These are phyloP conservation scores for Leptinotarsa juncta DNA, from an alignment of 2,888 invertebrate species.

Conservation along the genomic window DNA sequence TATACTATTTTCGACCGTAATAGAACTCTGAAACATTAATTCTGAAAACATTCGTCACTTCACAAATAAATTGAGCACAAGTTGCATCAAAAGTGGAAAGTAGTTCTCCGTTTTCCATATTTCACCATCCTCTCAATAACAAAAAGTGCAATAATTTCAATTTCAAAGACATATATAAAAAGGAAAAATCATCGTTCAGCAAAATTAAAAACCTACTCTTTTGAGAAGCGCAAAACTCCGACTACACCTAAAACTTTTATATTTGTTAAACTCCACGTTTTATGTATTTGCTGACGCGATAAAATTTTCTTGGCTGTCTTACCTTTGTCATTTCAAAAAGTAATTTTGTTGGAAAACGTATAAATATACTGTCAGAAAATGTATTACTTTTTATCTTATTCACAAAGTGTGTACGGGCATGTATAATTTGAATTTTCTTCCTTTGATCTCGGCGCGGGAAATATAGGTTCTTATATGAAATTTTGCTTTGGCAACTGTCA, in stretches of 20 bases:
- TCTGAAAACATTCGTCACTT: too few relatives aligned
- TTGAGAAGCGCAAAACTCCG: constrained; percentile 29
- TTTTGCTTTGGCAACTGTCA: constrained; percentile 1
- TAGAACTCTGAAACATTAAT: too few relatives aligned
- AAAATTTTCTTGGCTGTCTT: constrained; percentile 32
- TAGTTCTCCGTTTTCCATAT: too few relatives aligned
- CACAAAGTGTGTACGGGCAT: not conserved
- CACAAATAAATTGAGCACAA: too few relatives aligned
- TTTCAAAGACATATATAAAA: not conserved
- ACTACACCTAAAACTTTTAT: constrained; percentile 34
- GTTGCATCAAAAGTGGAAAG: too few relatives aligned
- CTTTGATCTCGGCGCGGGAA: constrained; percentile 6
- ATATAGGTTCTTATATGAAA: not conserved
- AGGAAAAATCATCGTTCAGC: constrained; percentile 27
- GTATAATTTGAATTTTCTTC: constrained; percentile 18
- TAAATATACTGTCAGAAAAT: constrained; percentile 30
- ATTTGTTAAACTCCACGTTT: constrained; percentile 34
- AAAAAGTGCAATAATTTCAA: not conserved
- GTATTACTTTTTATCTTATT: constrained; percentile 15
- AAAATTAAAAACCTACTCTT: constrained; percentile 33
- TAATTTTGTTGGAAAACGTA: constrained; percentile 38
- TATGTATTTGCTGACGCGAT: constrained; percentile 33
- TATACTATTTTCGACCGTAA: too few relatives aligned
- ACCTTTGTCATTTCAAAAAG: constrained; percentile 39
- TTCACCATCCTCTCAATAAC: too few relatives aligned